Base-by-base conservation (phyloP, 2,113 vertebrate species). In the Alectura lathami region DNA sequence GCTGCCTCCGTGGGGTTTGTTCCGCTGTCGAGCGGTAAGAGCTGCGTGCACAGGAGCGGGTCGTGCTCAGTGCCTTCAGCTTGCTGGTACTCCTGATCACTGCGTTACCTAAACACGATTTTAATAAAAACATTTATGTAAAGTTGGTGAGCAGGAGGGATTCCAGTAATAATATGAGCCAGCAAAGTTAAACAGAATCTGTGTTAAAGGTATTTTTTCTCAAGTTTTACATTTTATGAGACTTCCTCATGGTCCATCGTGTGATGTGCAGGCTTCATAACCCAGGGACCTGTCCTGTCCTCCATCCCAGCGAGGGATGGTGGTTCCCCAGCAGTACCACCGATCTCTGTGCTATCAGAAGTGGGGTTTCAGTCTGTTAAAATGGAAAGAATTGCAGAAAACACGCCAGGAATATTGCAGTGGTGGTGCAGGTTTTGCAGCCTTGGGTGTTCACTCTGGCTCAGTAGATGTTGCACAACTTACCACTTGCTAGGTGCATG, bases 391-490 rank as follows among this genome's bases (percentile, higher is more conserved):
- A 85, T 77, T 57, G 73, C 78, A 91, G 95, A 77, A 90, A 95
- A 59, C 43, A 74, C 36, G 63, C 69, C 47, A 36, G 24, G 91
- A 88, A 66, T 47, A 47, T 70, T 67, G 36, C 43, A 91, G 32
- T 17, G 50, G 70, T 45, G 73, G 53, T 83, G 14, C 60, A 36
- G 85, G 11, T 86, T 81, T 48, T 48, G 77, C 78, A 88, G 56
- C 86, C 91, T 53, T 93, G 91, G 74, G 87, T 84, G 88, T 94
- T 93, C 72, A 38, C 88, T 96, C 94, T 83, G 86, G 76, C 91
- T 97, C 93, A 96, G 75, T 86, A 94, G 95, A 78, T 94, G 92
- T 88, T 66, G 21, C 73, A 66, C 93, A 51, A 90, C 95, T 96
- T 89, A 21, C 90, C 66, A 51, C 59, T 96, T 8, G 48, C 22